A percentile compares a stretch with the other conserved stretches of the same genome.
Conservation (phyloP, 1,140 invertebrate genomes). For the Scaptomyza hsui region DNA sequence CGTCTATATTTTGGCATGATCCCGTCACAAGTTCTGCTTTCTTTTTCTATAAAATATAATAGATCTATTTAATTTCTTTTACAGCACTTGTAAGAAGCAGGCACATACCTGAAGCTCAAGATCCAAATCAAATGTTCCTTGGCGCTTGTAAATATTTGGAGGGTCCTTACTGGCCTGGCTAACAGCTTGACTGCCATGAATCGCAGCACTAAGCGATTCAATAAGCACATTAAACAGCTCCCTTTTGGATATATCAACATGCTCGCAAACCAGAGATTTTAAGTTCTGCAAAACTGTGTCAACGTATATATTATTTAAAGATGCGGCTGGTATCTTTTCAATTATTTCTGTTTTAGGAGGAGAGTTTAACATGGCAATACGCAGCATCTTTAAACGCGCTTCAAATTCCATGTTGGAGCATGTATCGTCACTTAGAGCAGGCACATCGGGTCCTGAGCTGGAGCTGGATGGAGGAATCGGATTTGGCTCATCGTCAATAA, state of each 20-base stretch:
- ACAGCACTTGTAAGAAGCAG: not conserved
- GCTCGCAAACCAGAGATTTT: slow-evolving; percentile 20
- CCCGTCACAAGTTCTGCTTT: not conserved
- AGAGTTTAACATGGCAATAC: slow-evolving; percentile 44
- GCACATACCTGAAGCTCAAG: slow-evolving; percentile 39
- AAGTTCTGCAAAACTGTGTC: slow-evolving; percentile 29
- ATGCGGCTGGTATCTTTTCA: not conserved
- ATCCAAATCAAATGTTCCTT: slow-evolving; percentile 65
- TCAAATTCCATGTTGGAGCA: slow-evolving; percentile 50
- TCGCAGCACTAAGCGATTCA: slow-evolving; percentile 8
- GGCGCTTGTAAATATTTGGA: slow-evolving; percentile 44
- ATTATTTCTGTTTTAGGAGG: not conserved
- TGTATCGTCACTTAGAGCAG: slow-evolving; percentile 11
- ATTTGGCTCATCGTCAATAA: slow-evolving; percentile 52
- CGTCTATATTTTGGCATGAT: slow-evolving; percentile 24
- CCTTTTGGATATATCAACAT: slow-evolving; percentile 39
- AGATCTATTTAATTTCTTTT: not conserved
- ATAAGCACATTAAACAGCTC: slow-evolving; percentile 40
- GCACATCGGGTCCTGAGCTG: not conserved
- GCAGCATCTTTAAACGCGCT: slow-evolving; percentile 53
- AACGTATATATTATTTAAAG: not conserved
- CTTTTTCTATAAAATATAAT: slow-evolving; percentile 15
- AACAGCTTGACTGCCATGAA: not conserved
- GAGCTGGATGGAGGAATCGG: not conserved
- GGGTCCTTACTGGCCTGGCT: not conserved